Conservation (phyloP, 1,140 invertebrate species). For the Brachionus rotundiformis region DNA sequence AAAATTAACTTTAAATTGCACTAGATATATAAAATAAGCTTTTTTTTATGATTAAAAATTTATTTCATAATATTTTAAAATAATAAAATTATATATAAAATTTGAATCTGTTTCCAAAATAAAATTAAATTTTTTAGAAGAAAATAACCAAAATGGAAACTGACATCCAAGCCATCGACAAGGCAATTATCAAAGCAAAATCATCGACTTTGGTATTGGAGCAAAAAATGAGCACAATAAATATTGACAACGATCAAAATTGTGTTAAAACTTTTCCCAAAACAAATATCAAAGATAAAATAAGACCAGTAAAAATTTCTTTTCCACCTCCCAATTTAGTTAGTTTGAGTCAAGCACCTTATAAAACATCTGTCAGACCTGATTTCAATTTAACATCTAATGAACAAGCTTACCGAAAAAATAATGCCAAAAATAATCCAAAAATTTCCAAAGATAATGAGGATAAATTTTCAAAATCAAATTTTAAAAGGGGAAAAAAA, state of each 20-base stretch:
- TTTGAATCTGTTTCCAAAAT: not conserved
- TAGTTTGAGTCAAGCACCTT: not conserved
- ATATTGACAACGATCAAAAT: not conserved
- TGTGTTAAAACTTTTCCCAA: not conserved
- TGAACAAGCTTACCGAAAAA: not conserved
- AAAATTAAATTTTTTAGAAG: not conserved
- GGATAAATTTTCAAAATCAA: not conserved
- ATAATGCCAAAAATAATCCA: not conserved
- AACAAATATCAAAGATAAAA: not conserved
- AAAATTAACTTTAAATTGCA: not conserved
- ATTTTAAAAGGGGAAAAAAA: not conserved
- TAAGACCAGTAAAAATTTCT: not conserved
- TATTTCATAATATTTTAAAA: slow-evolving; percentile 15
- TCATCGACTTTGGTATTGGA: not conserved
- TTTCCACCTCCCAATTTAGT: slow-evolving; percentile 1
- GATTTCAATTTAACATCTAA: not conserved
- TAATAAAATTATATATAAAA: not conserved
- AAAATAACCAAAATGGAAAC: slow-evolving; percentile 6
- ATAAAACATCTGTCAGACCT: not conserved
- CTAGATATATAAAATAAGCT: not conserved
- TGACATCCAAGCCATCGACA: not conserved
- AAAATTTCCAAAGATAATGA: not conserved
- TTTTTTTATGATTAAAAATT: not conserved
- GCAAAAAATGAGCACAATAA: slow-evolving; percentile 4
- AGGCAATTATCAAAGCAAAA: slow-evolving; percentile 4